phyloP scores from a whole-genome alignment of 2,888 invertebrate species.

The Drosophila rubida region DNA sequence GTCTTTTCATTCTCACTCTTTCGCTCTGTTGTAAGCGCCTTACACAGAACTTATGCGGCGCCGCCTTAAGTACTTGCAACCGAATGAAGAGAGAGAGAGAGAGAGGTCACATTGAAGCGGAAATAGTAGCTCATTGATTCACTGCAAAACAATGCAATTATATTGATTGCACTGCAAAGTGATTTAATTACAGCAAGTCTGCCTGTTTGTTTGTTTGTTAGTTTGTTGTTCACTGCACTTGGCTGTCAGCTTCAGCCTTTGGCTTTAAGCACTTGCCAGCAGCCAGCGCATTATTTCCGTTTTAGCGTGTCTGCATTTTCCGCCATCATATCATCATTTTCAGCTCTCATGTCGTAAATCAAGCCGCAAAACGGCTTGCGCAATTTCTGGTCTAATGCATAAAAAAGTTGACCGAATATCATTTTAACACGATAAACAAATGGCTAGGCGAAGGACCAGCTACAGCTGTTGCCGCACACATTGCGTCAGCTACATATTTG shows the following conservation, averaged over 20 bases:
- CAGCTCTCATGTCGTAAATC: conserved; percentile 25
- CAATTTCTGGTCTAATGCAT: conserved; percentile 26
- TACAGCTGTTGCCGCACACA: conserved; percentile 44
- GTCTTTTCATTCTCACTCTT: conserved; percentile 30
- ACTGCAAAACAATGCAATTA: conserved; percentile 9
- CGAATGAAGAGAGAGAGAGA: not conserved
- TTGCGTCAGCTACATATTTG: conserved; percentile 32
- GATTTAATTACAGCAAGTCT: conserved; percentile 5
- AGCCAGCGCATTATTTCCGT: not conserved
- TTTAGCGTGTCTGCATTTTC: not conserved
- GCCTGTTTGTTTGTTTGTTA: too few relatives aligned
- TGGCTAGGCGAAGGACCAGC: conserved; percentile 35
- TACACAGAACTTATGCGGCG: conserved; percentile 16
- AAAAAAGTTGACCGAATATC: conserved; percentile 26
- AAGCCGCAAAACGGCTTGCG: conserved; percentile 15
- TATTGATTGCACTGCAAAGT: not conserved
- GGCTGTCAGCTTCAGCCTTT: not conserved
- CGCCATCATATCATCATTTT: conserved; percentile 11
- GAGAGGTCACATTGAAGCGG: conserved; percentile 3
- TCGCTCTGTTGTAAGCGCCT: conserved; percentile 34
- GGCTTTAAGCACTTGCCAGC: not conserved
- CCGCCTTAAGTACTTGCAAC: not conserved
- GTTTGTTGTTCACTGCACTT: not conserved
- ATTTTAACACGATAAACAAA: conserved; percentile 37
- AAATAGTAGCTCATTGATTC: conserved; percentile 12